phyloP scores from a whole-genome alignment of 2,797 vertebrate species.

The Poecilia velifera region DNA sequence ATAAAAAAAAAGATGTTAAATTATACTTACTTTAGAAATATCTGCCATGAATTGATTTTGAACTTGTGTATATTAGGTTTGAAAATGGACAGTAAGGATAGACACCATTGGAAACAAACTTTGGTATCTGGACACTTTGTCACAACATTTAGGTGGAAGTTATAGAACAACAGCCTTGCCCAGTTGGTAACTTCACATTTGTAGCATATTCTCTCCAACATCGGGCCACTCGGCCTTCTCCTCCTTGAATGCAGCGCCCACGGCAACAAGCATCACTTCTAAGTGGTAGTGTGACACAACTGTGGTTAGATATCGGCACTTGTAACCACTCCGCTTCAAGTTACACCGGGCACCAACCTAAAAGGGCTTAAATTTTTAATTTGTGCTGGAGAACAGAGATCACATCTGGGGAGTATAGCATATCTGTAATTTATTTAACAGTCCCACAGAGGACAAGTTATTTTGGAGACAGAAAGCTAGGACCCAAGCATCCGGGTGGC shows the following conservation, averaged over 20 bases:
- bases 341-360: constrained; percentile 76
- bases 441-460: constrained; percentile 65
- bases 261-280: constrained; percentile 64
- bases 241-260: constrained; percentile 35
- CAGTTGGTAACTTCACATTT: constrained; percentile 51
- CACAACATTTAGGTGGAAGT: constrained; percentile 40
- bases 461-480: constrained; percentile 68
- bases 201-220: constrained; percentile 44
- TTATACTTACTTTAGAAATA: no score
- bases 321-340: constrained; percentile 71
- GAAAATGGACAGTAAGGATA: no score
- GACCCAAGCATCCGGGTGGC: constrained; percentile 66
- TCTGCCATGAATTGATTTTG: no score
- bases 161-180: constrained; percentile 33
- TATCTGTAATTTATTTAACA: constrained; percentile 82
- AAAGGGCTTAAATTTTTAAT: constrained; percentile 84
- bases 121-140: constrained; percentile 42
- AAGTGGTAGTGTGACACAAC: constrained; percentile 61
- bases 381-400: constrained; percentile 77
- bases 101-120: not conserved
- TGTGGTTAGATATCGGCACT: constrained; percentile 66
- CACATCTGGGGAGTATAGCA: constrained; percentile 79
- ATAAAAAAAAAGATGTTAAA: not conserved
- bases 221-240: constrained; percentile 44
- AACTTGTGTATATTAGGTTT: no score